Evolutionary conservation across 2,888 invertebrate genomes (phyloP).

Genomic region (Charanyca ferruginea): DNA sequence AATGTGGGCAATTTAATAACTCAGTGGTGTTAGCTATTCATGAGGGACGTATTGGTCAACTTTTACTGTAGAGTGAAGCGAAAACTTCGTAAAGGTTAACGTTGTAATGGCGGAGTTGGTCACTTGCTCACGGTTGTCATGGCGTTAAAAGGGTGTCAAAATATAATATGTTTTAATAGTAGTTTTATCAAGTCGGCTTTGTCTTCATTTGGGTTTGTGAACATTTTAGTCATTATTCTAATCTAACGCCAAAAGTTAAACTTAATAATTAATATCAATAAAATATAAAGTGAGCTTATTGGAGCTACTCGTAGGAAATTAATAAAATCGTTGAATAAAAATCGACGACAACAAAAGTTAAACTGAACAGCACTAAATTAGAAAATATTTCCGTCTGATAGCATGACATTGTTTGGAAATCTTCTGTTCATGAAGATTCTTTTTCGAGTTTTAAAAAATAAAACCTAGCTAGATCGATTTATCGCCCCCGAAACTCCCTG

Average conservation of each 20-base stretch:
- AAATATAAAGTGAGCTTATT: no score
- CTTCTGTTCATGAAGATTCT: no score
- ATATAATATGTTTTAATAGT: neutral
- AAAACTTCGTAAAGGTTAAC: neutral
- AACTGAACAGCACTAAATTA: no score
- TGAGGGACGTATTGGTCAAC: constrained; percentile 1
- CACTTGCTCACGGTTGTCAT: neutral
- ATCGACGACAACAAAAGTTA: no score
- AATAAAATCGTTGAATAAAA: no score
- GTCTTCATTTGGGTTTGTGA: neutral
- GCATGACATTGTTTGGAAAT: no score
- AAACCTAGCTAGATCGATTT: no score
- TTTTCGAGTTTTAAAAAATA: no score
- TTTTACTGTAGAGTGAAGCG: neutral
- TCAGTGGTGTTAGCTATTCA: constrained; percentile 27
- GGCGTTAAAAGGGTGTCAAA: neutral
- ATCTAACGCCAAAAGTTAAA: neutral
- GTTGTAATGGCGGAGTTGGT: neutral
- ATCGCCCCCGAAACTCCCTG: no score
- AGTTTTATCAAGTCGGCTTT: neutral
- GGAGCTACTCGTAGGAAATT: no score
- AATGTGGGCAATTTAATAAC: constrained; percentile 26
- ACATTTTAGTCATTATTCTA: neutral
- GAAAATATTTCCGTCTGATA: no score
- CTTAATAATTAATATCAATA: no score